phyloP scores from a whole-genome alignment of 2,797 vertebrate species.

The Sarcophilus harrisii region DNA sequence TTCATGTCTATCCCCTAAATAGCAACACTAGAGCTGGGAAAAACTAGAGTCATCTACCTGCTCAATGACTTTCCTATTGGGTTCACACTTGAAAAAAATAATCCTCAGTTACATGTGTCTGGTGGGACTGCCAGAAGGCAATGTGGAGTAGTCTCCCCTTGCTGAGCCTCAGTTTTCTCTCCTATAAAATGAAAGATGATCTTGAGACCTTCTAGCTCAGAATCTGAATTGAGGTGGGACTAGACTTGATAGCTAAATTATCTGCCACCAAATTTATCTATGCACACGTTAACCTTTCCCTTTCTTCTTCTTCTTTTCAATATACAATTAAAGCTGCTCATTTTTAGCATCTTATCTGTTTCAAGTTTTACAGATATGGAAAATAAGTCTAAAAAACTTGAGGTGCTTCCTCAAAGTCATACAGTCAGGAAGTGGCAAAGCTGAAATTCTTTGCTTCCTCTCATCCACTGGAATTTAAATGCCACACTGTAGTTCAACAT shows the following conservation, averaged over 20 bases:
- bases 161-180: not conserved
- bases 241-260: not conserved
- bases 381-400: not conserved
- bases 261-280: not conserved
- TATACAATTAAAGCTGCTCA: not conserved
- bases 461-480: not conserved
- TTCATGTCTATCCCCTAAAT: not conserved
- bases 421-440: not conserved
- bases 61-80: not conserved
- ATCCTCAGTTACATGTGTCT: not conserved
- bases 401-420: not conserved
- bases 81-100: not conserved
- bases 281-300: not conserved
- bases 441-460: not conserved
- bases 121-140: not conserved
- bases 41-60: not conserved
- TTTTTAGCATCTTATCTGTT: not conserved
- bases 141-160: not conserved
- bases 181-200: not conserved
- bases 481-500: not conserved
- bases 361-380: not conserved
- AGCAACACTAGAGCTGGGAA: not conserved
- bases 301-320: not conserved
- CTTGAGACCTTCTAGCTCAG: not conserved
- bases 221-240: not conserved